Evolutionary conservation across 2,888 invertebrate species (phyloP).

Genomic region (Strigamia maritima): DNA sequence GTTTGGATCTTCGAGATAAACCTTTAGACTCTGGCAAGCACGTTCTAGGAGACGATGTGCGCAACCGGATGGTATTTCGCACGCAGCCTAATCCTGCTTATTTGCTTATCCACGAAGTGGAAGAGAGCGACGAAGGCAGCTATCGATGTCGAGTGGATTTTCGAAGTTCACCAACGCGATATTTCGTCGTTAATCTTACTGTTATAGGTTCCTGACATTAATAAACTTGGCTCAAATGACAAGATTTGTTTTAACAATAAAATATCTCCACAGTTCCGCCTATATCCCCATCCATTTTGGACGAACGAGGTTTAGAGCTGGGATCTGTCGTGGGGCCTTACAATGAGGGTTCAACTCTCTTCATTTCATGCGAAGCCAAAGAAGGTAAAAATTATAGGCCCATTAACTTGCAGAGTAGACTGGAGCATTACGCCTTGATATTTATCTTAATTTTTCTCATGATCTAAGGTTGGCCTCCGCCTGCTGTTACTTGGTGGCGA

Average conservation of each 20-base stretch:
- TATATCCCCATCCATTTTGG: constrained; percentile 74
- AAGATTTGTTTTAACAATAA: background rate
- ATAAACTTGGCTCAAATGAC: background rate
- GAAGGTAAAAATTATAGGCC: constrained; percentile 65
- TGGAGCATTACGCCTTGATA: background rate
- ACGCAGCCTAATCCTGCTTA: constrained; percentile 47
- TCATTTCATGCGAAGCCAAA: constrained; percentile 77
- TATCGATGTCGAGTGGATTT: constrained; percentile 89
- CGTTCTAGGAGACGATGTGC: constrained; percentile 28
- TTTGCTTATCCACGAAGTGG: constrained; percentile 77
- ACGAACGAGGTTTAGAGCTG: constrained; percentile 76
- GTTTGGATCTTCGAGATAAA: constrained; percentile 38
- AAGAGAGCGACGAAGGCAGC: constrained; percentile 81
- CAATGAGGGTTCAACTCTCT: constrained; percentile 75
- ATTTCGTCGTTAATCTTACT: constrained; percentile 82
- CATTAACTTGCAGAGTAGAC: background rate
- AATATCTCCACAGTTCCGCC: constrained; percentile 66
- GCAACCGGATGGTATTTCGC: constrained; percentile 35
- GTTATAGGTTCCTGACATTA: constrained; percentile 67
- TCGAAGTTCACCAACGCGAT: constrained; percentile 82
- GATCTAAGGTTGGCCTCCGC: constrained; percentile 69
- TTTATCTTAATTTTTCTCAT: constrained; percentile 7
- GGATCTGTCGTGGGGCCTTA: constrained; percentile 65
- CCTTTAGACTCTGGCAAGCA: constrained; percentile 35
- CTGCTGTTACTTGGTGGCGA: constrained; percentile 78